These are phyloP conservation scores for Coregonus suidteri DNA, from an alignment of 2,797 vertebrate genomes.

Conservation along the genomic window DNA sequence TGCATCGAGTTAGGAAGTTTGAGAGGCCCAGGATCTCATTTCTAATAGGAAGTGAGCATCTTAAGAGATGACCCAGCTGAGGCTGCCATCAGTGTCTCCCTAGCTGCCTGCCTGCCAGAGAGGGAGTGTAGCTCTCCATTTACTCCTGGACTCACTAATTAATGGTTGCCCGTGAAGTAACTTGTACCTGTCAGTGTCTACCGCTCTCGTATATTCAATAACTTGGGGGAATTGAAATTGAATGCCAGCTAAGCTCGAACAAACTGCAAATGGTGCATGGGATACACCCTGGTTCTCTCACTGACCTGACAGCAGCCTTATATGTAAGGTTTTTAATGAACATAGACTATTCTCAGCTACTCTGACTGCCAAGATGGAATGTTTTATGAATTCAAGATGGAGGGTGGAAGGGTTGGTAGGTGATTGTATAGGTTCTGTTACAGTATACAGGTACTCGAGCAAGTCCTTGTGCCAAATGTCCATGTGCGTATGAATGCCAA, in stretches of 20 bases:
- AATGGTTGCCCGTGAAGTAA: slow-evolving; percentile 73
- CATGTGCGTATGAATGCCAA: slow-evolving; percentile 61
- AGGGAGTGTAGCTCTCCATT: slow-evolving; percentile 54
- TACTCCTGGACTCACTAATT: slow-evolving; percentile 74
- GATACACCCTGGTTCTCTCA: slow-evolving; percentile 58
- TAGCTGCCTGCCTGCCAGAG: slow-evolving; percentile 43
- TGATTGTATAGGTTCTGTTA: slow-evolving; percentile 9
- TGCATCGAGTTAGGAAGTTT: slow-evolving; percentile 53
- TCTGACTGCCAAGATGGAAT: slow-evolving; percentile 39
- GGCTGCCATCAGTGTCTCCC: slow-evolving; percentile 56
- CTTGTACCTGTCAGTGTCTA: slow-evolving; percentile 75
- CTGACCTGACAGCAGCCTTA: slow-evolving; percentile 61
- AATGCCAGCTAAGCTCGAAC: slow-evolving; percentile 72
- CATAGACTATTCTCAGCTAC: slow-evolving; percentile 21
- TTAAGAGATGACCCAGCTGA: slow-evolving; percentile 69
- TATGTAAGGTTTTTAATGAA: slow-evolving; percentile 49
- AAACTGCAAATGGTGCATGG: slow-evolving; percentile 73
- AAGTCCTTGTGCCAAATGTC: slow-evolving; percentile 55
- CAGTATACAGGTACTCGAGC: slow-evolving; percentile 50
- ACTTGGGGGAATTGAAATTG: slow-evolving; percentile 76
- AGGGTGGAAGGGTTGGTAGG: background rate
- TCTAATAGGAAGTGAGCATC: slow-evolving; percentile 72
- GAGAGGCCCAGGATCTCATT: slow-evolving; percentile 59
- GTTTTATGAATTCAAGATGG: slow-evolving; percentile 43
- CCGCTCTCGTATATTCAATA: slow-evolving; percentile 67